Conservation (phyloP, 2,113 vertebrate genomes). For the Campylomormyrus tamandua region DNA sequence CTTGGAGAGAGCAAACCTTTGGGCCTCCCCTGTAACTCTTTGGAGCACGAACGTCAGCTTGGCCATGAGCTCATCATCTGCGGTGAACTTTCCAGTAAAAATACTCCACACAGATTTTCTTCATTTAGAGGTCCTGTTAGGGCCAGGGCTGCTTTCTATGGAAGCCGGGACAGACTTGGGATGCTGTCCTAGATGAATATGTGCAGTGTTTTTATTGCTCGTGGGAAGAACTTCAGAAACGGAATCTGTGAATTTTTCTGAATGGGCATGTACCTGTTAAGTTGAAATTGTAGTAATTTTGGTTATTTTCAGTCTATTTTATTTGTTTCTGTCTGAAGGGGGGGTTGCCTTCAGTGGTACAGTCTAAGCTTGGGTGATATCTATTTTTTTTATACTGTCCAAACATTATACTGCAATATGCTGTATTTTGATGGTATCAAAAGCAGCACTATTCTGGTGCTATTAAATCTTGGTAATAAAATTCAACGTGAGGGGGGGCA, state of each 20-base stretch:
- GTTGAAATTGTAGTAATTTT: neutral
- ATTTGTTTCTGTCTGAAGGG: neutral
- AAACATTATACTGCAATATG: neutral
- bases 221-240: slow-evolving; percentile 1
- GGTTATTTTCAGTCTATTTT: neutral
- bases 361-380: neutral
- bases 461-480: neutral
- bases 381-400: neutral
- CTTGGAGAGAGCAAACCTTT: neutral
- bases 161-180: neutral
- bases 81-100: slow-evolving; percentile 22
- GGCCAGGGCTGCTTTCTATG: slow-evolving; percentile 23
- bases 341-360: neutral
- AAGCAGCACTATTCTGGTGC: neutral
- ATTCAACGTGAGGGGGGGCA: neutral
- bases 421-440: neutral
- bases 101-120: slow-evolving; percentile 6
- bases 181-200: neutral
- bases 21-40: neutral
- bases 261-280: neutral
- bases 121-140: slow-evolving; percentile 17
- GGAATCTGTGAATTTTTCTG: neutral
- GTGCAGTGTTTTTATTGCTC: slow-evolving; percentile 4
- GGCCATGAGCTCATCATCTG: neutral
- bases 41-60: neutral